A percentile compares a stretch with the other conserved stretches of the same genome.
Conservation (phyloP, 2,888 invertebrate genomes). For the Drosophila mayaguana region DNA sequence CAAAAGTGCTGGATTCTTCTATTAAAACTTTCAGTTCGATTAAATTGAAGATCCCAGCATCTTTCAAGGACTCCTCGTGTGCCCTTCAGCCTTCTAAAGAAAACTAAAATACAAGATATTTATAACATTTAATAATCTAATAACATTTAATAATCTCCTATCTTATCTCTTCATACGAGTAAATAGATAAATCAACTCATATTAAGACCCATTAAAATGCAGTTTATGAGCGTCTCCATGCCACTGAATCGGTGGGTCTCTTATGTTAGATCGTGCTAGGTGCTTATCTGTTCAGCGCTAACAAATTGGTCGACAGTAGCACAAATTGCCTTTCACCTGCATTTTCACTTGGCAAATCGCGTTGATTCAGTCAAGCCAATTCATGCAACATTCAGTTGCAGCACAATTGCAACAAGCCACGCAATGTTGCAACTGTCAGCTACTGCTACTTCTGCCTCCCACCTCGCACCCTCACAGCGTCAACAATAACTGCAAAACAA, state of each 20-base stretch:
- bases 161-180: background rate
- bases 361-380: constrained; percentile 27
- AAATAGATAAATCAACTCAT: background rate
- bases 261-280: constrained; percentile 20
- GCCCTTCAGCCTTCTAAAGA: background rate
- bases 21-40: background rate
- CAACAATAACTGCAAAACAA: constrained; percentile 41
- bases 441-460: background rate
- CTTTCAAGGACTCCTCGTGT: background rate
- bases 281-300: constrained; percentile 33
- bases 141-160: background rate
- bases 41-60: background rate
- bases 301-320: constrained; percentile 55
- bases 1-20: background rate
- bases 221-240: background rate
- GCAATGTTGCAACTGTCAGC: constrained; percentile 40
- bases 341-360: constrained; percentile 57
- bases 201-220: background rate
- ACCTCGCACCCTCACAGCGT: background rate
- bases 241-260: background rate
- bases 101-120: background rate
- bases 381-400: constrained; percentile 37
- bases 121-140: background rate
- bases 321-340: constrained; percentile 64
- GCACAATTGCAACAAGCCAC: constrained; percentile 50